Evolutionary conservation across 1,140 invertebrate genomes (phyloP), one percentile per base, ranked within the genome.

Genomic region (Megalopta genalis): DNA sequence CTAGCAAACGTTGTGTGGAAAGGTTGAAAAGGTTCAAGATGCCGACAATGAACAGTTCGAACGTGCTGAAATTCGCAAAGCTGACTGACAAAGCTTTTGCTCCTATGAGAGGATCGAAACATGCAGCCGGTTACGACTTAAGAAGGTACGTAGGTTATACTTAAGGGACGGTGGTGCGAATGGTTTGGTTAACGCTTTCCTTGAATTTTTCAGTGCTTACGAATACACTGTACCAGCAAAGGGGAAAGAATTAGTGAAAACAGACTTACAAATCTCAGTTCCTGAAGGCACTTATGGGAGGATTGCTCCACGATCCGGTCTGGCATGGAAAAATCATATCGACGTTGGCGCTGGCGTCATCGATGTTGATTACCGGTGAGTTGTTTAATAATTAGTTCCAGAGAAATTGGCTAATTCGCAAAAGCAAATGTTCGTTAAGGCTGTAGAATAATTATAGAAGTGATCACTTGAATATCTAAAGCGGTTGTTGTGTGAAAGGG

Each of bases 251-350:
- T 90, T 99, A 6, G 95, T 98, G 0, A 97, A 97, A 88, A 99
- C 99, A 12, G 99, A 99, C 89, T 93, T 99, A 52, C 97, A 99
- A 93, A 95, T 98, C 66, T 94, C 96, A 90, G 91, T 98, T 37
- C 97, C 98, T 2, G 93, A 95, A 67, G 98, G 97, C 12, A 98
- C 97, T 86, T 99, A 99, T 92, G 99, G 99, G 10, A 94, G 99
- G 86, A 95, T 99, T 52, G 99, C 99, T 6, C 99, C 99, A 9
- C 95, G 99, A 72, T 99, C 98, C 76, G 99, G 99, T 0, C 93
- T 99, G 52, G 98, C 99, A 39, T 95, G 95, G 60, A 99, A 99
- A 93, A 95, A 99, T 92, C 97, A 97, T 79, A 99, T 99, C 87
- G 98, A 99, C 94, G 97, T 99, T 87, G 99, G 98, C 84, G 96